phyloP scores from a whole-genome alignment of 2,888 invertebrate genomes.

The Agelastica alni region DNA sequence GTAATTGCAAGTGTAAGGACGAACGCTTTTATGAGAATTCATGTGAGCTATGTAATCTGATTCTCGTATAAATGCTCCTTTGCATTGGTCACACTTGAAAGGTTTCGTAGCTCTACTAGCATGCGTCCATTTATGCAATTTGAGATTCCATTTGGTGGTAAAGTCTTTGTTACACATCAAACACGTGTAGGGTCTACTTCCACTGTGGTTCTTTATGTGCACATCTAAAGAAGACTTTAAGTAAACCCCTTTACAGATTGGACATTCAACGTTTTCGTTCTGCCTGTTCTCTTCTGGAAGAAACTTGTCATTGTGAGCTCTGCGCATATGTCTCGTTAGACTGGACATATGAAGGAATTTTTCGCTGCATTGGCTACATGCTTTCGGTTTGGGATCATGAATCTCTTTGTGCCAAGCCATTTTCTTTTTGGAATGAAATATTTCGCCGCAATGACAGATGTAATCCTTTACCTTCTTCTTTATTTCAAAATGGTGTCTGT shows the following conservation, averaged over 20 bases:
- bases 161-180: slow-evolving; percentile 83
- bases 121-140: slow-evolving; percentile 88
- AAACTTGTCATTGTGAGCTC: slow-evolving; percentile 78
- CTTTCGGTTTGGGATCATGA: slow-evolving; percentile 80
- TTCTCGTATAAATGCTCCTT: slow-evolving; percentile 82
- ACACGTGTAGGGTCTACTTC: slow-evolving; percentile 78
- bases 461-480: slow-evolving; percentile 67
- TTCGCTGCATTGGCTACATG: slow-evolving; percentile 83
- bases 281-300: slow-evolving; percentile 65
- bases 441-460: slow-evolving; percentile 69
- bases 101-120: slow-evolving; percentile 82
- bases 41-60: slow-evolving; percentile 82
- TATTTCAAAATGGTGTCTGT: slow-evolving; percentile 75
- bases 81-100: slow-evolving; percentile 81
- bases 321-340: slow-evolving; percentile 80
- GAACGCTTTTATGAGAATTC: slow-evolving; percentile 81
- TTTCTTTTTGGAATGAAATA: slow-evolving; percentile 82
- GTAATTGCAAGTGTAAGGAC: slow-evolving; percentile 86
- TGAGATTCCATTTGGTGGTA: slow-evolving; percentile 88
- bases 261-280: slow-evolving; percentile 74
- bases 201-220: slow-evolving; percentile 79
- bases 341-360: slow-evolving; percentile 85
- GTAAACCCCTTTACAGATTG: slow-evolving; percentile 76
- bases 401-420: slow-evolving; percentile 83
- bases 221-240: slow-evolving; percentile 78